A percentile compares a stretch with the other conserved stretches of the same genome.
phyloP scores from a whole-genome alignment of 2,888 invertebrate genomes.

The Pandemis corylana region DNA sequence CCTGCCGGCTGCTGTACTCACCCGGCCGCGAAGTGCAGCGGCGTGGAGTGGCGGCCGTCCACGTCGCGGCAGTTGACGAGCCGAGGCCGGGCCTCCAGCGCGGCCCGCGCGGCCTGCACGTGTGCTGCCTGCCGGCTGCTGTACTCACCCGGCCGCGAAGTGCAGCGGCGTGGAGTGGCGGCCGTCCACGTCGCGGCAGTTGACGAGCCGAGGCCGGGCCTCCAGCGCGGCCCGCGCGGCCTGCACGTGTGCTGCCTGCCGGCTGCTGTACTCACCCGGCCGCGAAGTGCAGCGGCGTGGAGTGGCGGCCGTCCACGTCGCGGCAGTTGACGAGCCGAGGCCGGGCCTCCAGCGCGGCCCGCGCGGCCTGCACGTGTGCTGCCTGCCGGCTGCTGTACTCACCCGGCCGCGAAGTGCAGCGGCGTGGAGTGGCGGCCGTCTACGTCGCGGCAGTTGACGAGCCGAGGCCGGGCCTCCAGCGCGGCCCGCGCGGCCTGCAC shows the following conservation, averaged over 20 bases:
- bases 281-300: slow-evolving; percentile 98
- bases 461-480: no score
- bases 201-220: slow-evolving; percentile 92
- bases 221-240: slow-evolving; percentile 89
- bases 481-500: no score
- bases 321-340: slow-evolving; percentile 96
- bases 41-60: slow-evolving; percentile 96
- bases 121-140: no score
- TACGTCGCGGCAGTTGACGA: no score
- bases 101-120: slow-evolving; percentile 84
- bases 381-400: no score
- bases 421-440: no score
- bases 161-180: slow-evolving; percentile 97
- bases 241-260: no score
- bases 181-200: slow-evolving; percentile 97
- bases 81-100: slow-evolving; percentile 89
- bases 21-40: slow-evolving; percentile 98
- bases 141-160: slow-evolving; percentile 93
- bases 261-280: slow-evolving; percentile 86
- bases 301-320: slow-evolving; percentile 96
- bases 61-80: slow-evolving; percentile 97
- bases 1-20: slow-evolving; percentile 46
- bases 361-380: slow-evolving; percentile 71
- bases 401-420: no score
- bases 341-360: slow-evolving; percentile 88